phyloP scores from a whole-genome alignment of 2,797 vertebrate genomes.

The Alosa sapidissima region DNA sequence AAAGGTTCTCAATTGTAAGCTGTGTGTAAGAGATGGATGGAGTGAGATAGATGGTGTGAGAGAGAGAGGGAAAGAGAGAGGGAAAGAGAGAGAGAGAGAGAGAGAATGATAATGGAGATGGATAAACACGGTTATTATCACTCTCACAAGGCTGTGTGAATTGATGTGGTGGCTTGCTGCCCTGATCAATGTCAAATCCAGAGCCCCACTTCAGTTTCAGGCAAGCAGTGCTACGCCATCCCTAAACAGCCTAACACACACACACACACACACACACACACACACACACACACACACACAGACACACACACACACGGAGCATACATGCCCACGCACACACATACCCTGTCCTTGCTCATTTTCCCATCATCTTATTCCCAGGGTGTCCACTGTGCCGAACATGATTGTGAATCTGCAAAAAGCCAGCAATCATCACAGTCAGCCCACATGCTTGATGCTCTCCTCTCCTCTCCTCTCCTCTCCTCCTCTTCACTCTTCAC shows the following conservation, averaged over 20 bases:
- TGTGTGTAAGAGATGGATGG: not conserved
- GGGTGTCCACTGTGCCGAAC: not conserved
- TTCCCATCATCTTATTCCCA: not conserved
- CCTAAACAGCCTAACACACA: not conserved
- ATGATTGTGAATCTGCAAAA: conserved; percentile 2
- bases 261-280: not conserved
- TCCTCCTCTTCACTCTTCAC: too few relatives aligned
- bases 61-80: conserved; percentile 10
- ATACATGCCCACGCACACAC: not conserved
- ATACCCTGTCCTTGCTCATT: not conserved
- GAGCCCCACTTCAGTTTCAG: not conserved
- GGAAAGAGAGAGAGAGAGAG: not conserved
- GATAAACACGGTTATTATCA: not conserved
- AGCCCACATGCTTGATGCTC: too few relatives aligned
- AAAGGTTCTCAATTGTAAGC: not conserved
- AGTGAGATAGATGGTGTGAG: not conserved
- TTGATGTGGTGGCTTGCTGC: not conserved
- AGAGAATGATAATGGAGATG: not conserved
- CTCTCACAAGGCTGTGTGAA: not conserved
- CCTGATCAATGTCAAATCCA: not conserved
- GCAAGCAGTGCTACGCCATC: not conserved
- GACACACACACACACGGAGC: not conserved
- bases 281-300: not conserved
- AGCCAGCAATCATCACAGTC: not conserved
- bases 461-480: too few relatives aligned